Evolutionary conservation across 2,888 invertebrate genomes (phyloP).

Genomic region (Loripinus fragilis): DNA sequence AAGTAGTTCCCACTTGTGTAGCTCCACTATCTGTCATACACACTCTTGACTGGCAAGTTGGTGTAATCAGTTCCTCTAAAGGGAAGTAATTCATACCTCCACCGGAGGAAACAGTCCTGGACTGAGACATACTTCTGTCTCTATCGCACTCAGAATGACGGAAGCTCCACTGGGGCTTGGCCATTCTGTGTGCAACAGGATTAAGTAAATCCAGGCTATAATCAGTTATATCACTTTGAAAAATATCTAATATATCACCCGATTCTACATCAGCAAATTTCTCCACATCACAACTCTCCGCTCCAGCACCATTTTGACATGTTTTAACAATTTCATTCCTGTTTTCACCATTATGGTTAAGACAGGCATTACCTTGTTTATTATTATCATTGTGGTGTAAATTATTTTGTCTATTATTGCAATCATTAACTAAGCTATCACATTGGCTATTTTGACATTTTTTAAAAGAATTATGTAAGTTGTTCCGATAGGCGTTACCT

Average conservation of each 20-base stretch:
- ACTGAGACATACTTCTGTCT: conserved; percentile 4
- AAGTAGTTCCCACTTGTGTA: background rate
- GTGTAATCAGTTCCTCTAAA: background rate
- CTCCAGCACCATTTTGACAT: conserved; percentile 8
- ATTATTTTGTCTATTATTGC: background rate
- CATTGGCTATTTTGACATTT: background rate
- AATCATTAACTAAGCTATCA: background rate
- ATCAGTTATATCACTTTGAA: conserved; percentile 10
- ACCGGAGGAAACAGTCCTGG: background rate
- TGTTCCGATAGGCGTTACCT: background rate
- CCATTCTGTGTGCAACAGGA: no score
- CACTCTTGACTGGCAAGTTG: background rate
- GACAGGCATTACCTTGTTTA: background rate
- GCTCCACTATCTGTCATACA: background rate
- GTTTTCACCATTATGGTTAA: background rate
- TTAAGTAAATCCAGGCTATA: conserved; percentile 5
- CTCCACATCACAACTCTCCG: background rate
- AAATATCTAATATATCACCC: conserved; percentile 8
- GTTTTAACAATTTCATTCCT: background rate
- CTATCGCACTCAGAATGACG: no score
- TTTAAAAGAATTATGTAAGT: background rate
- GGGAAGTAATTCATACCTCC: background rate
- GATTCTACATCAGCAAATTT: conserved; percentile 1
- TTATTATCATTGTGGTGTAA: background rate
- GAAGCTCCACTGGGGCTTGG: no score